Conservation (phyloP, 2,797 vertebrate genomes). For the Australoheros facetus region DNA sequence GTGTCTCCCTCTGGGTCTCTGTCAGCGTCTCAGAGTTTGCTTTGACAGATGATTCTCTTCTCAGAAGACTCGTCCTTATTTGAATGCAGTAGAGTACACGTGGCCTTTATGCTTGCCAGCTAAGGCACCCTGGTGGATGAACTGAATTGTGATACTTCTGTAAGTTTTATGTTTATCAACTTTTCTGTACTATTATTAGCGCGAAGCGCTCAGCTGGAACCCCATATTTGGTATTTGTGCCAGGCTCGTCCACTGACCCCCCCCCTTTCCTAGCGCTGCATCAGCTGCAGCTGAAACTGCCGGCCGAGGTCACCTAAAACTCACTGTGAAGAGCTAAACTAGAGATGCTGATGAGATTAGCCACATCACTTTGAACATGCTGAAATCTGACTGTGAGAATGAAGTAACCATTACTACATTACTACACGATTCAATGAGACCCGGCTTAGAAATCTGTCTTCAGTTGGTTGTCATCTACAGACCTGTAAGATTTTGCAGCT, state of each 20-base stretch:
- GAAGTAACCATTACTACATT: not conserved
- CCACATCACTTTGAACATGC: not conserved
- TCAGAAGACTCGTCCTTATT: not conserved
- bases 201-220: not conserved
- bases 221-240: not conserved
- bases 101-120: not conserved
- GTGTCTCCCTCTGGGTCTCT: not conserved
- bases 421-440: not conserved
- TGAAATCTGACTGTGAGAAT: not conserved
- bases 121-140: not conserved
- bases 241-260: not conserved
- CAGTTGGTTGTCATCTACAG: not conserved
- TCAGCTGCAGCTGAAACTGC: not conserved
- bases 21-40: not conserved
- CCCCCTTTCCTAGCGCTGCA: not conserved
- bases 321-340: conserved; percentile 17
- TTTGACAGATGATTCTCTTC: not conserved
- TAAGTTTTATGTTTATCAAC: not conserved
- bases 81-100: not conserved
- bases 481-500: not conserved
- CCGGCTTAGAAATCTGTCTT: not conserved
- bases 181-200: conserved; percentile 1
- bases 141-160: not conserved
- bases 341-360: too few species aligned
- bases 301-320: not conserved